Percentiles rank a stretch among this genome's conserved stretches.
These are phyloP conservation scores for Agriotes lineatus DNA, from an alignment of 2,888 invertebrate species.

Conservation along the genomic window DNA sequence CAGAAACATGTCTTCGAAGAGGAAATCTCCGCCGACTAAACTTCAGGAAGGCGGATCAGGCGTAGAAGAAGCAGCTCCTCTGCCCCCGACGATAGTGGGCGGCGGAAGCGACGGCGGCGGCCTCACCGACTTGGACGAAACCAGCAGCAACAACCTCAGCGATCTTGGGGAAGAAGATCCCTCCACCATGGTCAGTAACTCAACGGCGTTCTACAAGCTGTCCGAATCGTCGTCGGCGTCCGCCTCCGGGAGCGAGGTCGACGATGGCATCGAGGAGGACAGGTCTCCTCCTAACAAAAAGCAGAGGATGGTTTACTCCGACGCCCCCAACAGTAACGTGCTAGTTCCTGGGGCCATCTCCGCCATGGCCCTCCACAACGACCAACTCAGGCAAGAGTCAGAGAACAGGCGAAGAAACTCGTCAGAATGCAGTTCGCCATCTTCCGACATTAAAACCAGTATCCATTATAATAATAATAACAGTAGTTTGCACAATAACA, in stretches of 20 bases:
- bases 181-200: slow-evolving; percentile 58
- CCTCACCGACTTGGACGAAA: slow-evolving; percentile 69
- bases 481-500: slow-evolving; percentile 75
- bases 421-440: slow-evolving; percentile 81
- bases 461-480: slow-evolving; percentile 74
- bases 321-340: slow-evolving; percentile 55
- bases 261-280: slow-evolving; percentile 64
- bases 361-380: slow-evolving; percentile 69
- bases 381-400: slow-evolving; percentile 67
- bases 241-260: slow-evolving; percentile 65
- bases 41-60: slow-evolving; percentile 79
- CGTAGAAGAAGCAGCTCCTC: slow-evolving; percentile 67
- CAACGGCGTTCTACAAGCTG: slow-evolving; percentile 63
- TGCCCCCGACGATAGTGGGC: slow-evolving; percentile 59
- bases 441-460: slow-evolving; percentile 74
- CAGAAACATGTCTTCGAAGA: slow-evolving; percentile 97
- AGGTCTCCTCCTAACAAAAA: slow-evolving; percentile 65
- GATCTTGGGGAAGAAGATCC: slow-evolving; percentile 73
- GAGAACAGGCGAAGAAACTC: slow-evolving; percentile 66
- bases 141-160: slow-evolving; percentile 72
- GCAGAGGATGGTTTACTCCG: slow-evolving; percentile 60
- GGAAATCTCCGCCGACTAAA: slow-evolving; percentile 96
- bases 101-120: slow-evolving; percentile 73
- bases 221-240: slow-evolving; percentile 63
- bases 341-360: slow-evolving; percentile 59